Evolutionary conservation across 2,888 invertebrate species (phyloP).

Genomic region (Pseudanteris insignis): DNA sequence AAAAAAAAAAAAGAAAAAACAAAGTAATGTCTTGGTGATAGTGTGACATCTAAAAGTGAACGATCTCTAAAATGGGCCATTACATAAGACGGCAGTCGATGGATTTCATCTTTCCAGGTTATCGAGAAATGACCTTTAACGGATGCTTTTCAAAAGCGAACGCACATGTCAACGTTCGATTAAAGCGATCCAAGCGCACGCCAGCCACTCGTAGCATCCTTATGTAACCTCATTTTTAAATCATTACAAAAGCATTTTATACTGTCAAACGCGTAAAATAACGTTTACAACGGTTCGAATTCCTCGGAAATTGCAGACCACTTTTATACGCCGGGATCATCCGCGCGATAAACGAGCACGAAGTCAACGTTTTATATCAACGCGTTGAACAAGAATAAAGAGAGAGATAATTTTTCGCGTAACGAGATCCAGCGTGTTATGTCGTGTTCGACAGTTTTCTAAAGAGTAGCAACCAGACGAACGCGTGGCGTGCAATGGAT

Average conservation of each 20-base stretch:
- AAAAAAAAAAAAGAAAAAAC: no score
- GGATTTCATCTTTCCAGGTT: constrained; percentile 11
- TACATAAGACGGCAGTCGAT: constrained; percentile 1
- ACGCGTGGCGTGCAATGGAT: no score
- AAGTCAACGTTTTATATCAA: no score
- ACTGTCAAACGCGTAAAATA: constrained; percentile 21
- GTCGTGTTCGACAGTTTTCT: no score
- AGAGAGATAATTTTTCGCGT: no score
- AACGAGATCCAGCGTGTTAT: no score
- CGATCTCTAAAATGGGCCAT: constrained; percentile 10
- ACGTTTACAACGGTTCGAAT: constrained; percentile 20
- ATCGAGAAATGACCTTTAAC: constrained; percentile 25
- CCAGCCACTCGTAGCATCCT: constrained; percentile 11
- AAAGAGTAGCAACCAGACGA: no score
- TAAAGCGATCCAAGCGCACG: constrained; percentile 8
- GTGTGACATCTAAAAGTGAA: not conserved
- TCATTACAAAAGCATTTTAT: constrained; percentile 19
- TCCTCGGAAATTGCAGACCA: constrained; percentile 21
- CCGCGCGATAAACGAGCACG: not conserved
- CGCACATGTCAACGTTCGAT: constrained; percentile 30
- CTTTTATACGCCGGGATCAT: constrained; percentile 9
- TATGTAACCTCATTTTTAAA: constrained; percentile 24
- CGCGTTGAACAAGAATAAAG: no score
- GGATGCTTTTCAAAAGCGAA: constrained; percentile 18
- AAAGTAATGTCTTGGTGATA: no score